Percentiles rank a stretch among this genome's conserved stretches.
These are phyloP conservation scores for Cancer borealis DNA, from an alignment of 2,888 invertebrate species.

Conservation along the genomic window DNA sequence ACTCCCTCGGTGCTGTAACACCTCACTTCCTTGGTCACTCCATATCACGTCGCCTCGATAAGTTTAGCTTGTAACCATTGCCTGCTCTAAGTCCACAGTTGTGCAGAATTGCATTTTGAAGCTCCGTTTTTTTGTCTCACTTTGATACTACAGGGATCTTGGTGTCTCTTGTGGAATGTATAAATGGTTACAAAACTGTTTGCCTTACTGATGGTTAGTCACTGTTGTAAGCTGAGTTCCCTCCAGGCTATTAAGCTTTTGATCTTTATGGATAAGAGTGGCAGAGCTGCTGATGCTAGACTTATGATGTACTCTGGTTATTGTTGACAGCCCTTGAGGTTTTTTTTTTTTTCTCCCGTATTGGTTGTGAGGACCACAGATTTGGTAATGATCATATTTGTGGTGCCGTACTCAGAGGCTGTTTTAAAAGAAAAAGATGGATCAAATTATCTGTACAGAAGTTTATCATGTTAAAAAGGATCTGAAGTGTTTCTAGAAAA, in stretches of 20 bases:
- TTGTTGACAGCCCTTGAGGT: not conserved
- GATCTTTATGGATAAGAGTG: not conserved
- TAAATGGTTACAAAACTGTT: conserved; percentile 23
- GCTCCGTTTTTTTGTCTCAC: not conserved
- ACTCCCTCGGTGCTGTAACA: conserved; percentile 20
- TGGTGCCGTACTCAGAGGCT: not conserved
- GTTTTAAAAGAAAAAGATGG: not conserved
- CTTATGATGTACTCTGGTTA: not conserved
- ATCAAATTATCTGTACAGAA: not conserved
- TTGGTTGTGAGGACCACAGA: conserved; percentile 11
- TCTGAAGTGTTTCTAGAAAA: not conserved
- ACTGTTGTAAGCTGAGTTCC: conserved; percentile 15
- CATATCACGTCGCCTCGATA: not conserved
- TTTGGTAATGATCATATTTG: not conserved
- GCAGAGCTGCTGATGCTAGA: conserved; percentile 22
- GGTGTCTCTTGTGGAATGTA: conserved; percentile 2
- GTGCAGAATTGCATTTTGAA: conserved; percentile 16
- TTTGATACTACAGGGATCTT: not conserved
- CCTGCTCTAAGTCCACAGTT: not conserved
- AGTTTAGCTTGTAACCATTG: conserved; percentile 27
- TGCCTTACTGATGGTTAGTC: conserved; percentile 27
- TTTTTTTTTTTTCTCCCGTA: not conserved
- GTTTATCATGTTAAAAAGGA: conserved; percentile 1
- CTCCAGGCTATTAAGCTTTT: conserved; percentile 22
- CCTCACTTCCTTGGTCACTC: not conserved